These are phyloP conservation scores for Palythoa grandis DNA, from an alignment of 92 coral and sea anemone genomes.

Conservation along the genomic window DNA sequence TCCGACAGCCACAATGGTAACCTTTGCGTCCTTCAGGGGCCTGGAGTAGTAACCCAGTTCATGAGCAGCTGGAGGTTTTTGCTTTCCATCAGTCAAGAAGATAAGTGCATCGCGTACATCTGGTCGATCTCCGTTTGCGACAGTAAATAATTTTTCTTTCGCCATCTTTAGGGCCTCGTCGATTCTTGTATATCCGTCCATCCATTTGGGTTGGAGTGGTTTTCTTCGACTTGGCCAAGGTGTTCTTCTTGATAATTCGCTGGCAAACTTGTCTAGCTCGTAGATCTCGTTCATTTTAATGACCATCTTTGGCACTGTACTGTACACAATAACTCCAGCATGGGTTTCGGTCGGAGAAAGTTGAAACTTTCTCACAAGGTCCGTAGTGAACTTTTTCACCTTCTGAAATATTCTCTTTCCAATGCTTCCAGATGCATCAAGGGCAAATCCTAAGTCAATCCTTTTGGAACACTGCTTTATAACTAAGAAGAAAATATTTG, in stretches of 20 bases:
- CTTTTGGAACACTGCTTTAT: constrained; percentile 24
- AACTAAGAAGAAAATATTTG: not conserved
- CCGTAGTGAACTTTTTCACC: constrained; percentile 6
- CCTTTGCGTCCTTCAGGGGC: not conserved
- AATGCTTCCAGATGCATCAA: constrained; percentile 43
- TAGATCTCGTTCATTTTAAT: constrained; percentile 29
- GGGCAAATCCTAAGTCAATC: constrained; percentile 31
- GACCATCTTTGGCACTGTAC: constrained; percentile 15
- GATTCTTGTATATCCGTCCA: constrained; percentile 6
- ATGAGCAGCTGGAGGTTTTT: not conserved
- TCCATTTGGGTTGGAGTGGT: not conserved
- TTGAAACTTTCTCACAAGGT: constrained; percentile 19
- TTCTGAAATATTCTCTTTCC: constrained; percentile 13
- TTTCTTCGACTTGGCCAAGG: not conserved
- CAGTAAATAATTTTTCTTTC: not conserved
- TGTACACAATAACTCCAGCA: constrained; percentile 38
- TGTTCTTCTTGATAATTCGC: not conserved
- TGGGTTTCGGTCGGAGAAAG: constrained; percentile 17
- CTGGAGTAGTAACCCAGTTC: not conserved
- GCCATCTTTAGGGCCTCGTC: constrained; percentile 1
- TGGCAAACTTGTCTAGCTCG: not conserved
- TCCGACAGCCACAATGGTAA: constrained; percentile 19
- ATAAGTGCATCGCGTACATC: constrained; percentile 22
- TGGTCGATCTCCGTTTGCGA: constrained; percentile 17
- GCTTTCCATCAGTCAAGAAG: constrained; percentile 30